Base-by-base conservation (phyloP, 2,888 invertebrate genomes). In the Ectemnius continuus region DNA sequence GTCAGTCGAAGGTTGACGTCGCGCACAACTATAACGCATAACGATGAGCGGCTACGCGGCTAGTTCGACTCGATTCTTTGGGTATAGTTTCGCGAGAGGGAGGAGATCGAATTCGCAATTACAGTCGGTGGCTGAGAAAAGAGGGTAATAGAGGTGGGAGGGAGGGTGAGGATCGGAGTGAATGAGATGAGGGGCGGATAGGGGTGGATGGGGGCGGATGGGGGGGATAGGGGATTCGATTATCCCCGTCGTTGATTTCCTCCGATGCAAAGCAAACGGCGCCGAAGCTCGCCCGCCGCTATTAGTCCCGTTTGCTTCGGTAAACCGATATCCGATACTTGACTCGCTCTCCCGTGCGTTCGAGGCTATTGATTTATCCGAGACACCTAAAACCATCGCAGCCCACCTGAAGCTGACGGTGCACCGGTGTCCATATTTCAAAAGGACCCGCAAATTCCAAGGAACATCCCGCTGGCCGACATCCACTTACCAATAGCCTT, bases 251-350 rank as follows among this genome's bases (percentile, higher is more conserved):
- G 63, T 16, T 46, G 68, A 45, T 60, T 60, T 70, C 58, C 23
- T 46, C 67, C 45, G 61, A 66, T 62, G 70, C 66, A 45, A 70
- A 61, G 26, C 2, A 46, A 36, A 45, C 52, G 59, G 59, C 36
- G 58, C 45, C 64, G 64, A 36, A 52, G 73, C 65, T 72, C 61
- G 66, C n/a, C 48, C 56, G 75, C 36, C 65, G 59, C 58, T 57
- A 57, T 73, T 73, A 28, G 56, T 57, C 23, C 14, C 57, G 71
- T 47, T 56, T 61, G 64, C 26, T 67, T 64, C 60, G 67, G 45
- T 28, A 57, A 61, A 61, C 26, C 61, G 56, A 61, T 67, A 71
- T 74, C 63, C 52, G 52, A 52, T 52, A 52, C 52, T 52, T 16
- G 52, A 23, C 58, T 26, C 58, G 26, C 20, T 52, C 18, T 16